A percentile compares a stretch with the other conserved stretches of the same genome.
phyloP scores from a whole-genome alignment of 2,888 invertebrate species.

The Rugalucina vietnamica region DNA sequence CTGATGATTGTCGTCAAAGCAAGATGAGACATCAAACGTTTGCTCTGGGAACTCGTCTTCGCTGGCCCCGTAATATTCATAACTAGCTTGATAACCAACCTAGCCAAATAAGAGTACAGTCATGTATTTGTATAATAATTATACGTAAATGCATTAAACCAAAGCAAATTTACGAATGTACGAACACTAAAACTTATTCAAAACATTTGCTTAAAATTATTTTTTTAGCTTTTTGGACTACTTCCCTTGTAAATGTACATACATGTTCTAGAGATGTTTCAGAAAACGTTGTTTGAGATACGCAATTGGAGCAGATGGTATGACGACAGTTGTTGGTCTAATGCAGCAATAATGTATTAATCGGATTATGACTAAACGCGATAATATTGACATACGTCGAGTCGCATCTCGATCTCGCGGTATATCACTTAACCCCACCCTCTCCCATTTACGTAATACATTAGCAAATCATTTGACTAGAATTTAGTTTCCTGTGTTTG shows the following conservation, averaged over 20 bases:
- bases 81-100: conserved; percentile 64
- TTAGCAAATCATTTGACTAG: no score
- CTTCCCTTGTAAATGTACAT: conserved; percentile 37
- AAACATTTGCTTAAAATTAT: neutral
- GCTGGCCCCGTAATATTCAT: conserved; percentile 73
- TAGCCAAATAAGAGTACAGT: conserved; percentile 22
- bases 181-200: neutral
- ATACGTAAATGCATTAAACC: neutral
- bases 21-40: conserved; percentile 67
- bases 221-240: conserved; percentile 49
- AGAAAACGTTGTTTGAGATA: no score
- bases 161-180: neutral
- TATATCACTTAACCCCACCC: no score
- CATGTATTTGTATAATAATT: neutral
- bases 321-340: no score
- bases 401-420: no score
- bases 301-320: no score
- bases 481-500: no score
- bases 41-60: conserved; percentile 65
- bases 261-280: neutral
- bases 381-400: no score
- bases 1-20: conserved; percentile 66
- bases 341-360: no score
- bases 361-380: no score
- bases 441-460: no score